Conservation (phyloP, 2,113 vertebrate genomes). For the Eulemur rufifrons region DNA sequence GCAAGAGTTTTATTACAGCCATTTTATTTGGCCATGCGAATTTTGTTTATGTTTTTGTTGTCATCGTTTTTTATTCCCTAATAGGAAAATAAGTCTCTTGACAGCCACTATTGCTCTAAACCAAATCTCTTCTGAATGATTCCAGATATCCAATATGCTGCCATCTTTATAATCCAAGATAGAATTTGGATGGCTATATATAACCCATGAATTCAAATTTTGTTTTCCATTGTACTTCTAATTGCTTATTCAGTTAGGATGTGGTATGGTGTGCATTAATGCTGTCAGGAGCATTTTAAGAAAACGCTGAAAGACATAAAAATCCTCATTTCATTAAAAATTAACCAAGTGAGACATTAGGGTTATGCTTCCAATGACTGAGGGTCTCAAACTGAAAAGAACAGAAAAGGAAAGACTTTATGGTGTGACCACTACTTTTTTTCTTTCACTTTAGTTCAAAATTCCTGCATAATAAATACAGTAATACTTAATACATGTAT, state of each 20-base stretch:
- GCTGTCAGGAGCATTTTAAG: constrained; percentile 62
- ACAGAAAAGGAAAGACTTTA: constrained; percentile 70
- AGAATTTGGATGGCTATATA: not conserved
- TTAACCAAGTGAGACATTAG: constrained; percentile 75
- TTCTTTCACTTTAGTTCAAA: constrained; percentile 81
- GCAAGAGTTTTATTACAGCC: not conserved
- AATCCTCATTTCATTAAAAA: constrained; percentile 77
- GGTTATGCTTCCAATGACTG: constrained; percentile 52
- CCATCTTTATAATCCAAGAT: not conserved
- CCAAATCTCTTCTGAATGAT: not conserved
- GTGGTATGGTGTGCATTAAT: not conserved
- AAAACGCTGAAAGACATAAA: constrained; percentile 74
- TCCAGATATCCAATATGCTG: not conserved
- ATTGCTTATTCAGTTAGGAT: constrained; percentile 63
- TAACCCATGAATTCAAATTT: constrained; percentile 44
- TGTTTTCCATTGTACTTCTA: constrained; percentile 54
- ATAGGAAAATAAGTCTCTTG: constrained; percentile 34
- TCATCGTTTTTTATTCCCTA: not conserved
- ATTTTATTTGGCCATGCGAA: not conserved
- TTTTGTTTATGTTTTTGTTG: not conserved
- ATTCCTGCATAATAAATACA: constrained; percentile 86
- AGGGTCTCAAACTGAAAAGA: constrained; percentile 67
- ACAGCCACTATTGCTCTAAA: not conserved
- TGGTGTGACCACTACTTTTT: constrained; percentile 72
- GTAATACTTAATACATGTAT: constrained; percentile 86